phyloP scores from a whole-genome alignment of 2,888 invertebrate species.

The Scaptomyza reducta region DNA sequence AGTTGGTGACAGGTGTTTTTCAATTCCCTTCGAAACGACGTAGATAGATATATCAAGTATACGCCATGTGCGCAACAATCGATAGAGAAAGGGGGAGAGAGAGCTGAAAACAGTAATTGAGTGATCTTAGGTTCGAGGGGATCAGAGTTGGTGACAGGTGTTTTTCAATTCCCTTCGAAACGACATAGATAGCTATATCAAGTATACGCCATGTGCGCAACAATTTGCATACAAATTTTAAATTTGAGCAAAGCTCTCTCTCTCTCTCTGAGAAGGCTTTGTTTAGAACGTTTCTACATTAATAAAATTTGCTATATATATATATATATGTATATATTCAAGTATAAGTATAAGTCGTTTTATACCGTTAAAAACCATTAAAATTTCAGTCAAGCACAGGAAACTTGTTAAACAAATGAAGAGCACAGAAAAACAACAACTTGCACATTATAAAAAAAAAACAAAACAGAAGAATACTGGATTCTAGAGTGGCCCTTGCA shows the following conservation, averaged over 20 bases:
- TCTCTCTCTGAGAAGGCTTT: too few species aligned
- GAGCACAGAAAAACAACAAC: conserved; percentile 1
- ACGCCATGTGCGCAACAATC: conserved; percentile 24
- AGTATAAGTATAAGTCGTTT: conserved; percentile 9
- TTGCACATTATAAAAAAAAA: conserved; percentile 15
- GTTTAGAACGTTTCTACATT: conserved; percentile 20
- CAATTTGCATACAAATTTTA: conserved; percentile 28
- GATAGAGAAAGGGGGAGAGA: not conserved
- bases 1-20: conserved; percentile 24
- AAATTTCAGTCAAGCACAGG: conserved; percentile 33
- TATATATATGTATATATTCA: not conserved
- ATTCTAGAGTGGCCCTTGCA: conserved; percentile 42
- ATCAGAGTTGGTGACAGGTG: conserved; percentile 25
- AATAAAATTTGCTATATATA: conserved; percentile 19
- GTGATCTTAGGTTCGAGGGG: conserved; percentile 24
- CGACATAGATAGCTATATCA: conserved; percentile 12
- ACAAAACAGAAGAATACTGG: conserved; percentile 26
- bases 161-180: not conserved
- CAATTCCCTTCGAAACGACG: not conserved
- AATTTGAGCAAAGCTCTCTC: conserved; percentile 21
- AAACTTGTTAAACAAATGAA: conserved; percentile 1
- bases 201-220: conserved; percentile 38
- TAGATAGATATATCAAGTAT: conserved; percentile 37
- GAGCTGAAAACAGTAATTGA: conserved; percentile 29
- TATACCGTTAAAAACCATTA: conserved; percentile 5